A percentile compares a stretch with the other conserved stretches of the same genome.
These are phyloP conservation scores for Labia minor DNA, from an alignment of 2,888 invertebrate species.

Conservation along the genomic window DNA sequence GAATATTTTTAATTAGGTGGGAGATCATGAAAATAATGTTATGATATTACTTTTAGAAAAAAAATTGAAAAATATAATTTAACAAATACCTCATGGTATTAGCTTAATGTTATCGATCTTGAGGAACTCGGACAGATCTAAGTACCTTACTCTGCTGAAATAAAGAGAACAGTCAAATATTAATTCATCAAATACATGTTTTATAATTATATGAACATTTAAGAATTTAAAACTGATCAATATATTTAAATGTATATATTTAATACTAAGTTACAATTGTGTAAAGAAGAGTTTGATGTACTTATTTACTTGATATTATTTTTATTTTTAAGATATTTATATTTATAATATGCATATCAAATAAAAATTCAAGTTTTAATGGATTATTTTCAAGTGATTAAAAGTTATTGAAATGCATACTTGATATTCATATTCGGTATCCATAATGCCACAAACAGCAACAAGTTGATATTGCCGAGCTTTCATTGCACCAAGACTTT, in stretches of 20 bases:
- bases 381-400: too few species aligned
- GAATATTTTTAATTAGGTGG: neutral
- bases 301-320: too few species aligned
- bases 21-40: neutral
- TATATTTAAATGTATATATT: too few species aligned
- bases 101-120: slow-evolving; percentile 47
- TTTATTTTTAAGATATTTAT: too few species aligned
- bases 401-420: too few species aligned
- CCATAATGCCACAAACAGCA: slow-evolving; percentile 61
- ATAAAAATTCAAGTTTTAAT: too few species aligned
- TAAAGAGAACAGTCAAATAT: slow-evolving; percentile 28
- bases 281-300: too few species aligned
- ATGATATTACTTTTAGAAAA: neutral
- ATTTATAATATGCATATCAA: too few species aligned
- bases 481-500: slow-evolving; percentile 64
- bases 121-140: slow-evolving; percentile 61
- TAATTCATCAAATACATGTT: too few species aligned
- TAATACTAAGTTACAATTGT: too few species aligned
- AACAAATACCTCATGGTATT: neutral
- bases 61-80: neutral
- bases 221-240: too few species aligned
- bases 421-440: slow-evolving; percentile 63
- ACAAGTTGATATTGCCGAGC: slow-evolving; percentile 81
- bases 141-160: slow-evolving; percentile 69
- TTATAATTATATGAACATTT: too few species aligned